Evolutionary conservation across 2,888 invertebrate species (phyloP).

Genomic region (Oligia latruncula): DNA sequence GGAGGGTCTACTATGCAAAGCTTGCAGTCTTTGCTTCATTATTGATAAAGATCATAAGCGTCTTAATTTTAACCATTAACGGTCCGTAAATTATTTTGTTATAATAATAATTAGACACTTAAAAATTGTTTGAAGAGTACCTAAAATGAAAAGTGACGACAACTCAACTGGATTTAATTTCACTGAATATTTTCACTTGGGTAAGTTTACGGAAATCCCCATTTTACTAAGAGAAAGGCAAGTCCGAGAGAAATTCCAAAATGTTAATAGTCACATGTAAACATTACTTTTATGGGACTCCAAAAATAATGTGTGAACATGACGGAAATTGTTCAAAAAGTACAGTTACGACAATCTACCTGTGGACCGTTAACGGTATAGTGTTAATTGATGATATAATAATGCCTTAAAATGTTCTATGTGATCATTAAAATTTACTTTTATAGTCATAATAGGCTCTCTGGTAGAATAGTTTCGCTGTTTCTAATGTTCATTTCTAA

Average conservation of each 20-base stretch:
- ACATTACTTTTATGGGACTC: conserved; percentile 54
- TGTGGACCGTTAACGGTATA: conserved; percentile 59
- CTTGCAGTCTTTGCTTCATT: too few relatives aligned
- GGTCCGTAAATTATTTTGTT: neutral
- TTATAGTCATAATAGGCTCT: conserved; percentile 53
- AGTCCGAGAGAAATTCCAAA: conserved; percentile 30
- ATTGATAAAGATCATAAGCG: too few relatives aligned
- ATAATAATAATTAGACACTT: neutral
- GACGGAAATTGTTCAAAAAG: conserved; percentile 60
- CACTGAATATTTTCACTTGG: neutral
- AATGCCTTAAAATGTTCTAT: conserved; percentile 57
- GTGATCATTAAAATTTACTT: conserved; percentile 57
- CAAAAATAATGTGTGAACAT: conserved; percentile 56
- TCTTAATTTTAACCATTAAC: too few relatives aligned
- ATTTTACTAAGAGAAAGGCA: conserved; percentile 43
- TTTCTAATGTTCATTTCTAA: conserved; percentile 26
- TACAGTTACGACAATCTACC: conserved; percentile 61
- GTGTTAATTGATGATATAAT: conserved; percentile 71
- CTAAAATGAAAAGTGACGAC: neutral
- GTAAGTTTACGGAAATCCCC: neutral
- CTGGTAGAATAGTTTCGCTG: conserved; percentile 19
- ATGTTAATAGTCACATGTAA: conserved; percentile 23
- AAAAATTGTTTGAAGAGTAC: neutral
- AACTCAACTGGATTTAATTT: neutral
- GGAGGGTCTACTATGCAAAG: too few relatives aligned